Conservation (phyloP, 2,797 vertebrate species). For the Threskiornis aethiopicus region DNA sequence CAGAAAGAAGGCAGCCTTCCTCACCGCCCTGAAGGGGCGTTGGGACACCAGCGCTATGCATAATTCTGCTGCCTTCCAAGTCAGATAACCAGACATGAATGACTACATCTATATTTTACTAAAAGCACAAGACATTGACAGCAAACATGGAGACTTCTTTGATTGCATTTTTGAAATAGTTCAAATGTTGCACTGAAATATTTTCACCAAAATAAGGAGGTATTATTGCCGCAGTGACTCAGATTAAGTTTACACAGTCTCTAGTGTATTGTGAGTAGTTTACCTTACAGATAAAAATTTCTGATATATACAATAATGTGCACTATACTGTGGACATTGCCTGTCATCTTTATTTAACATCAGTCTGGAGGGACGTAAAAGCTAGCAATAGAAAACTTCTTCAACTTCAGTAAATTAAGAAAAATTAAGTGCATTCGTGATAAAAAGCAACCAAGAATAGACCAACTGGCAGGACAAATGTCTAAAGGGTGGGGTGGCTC, state of each 20-base stretch:
- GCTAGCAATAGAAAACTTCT: background rate
- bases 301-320: background rate
- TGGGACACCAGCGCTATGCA: background rate
- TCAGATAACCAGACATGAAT: background rate
- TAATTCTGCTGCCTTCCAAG: background rate
- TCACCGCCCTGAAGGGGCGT: rapidly evolving
- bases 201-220: background rate
- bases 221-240: background rate
- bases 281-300: background rate
- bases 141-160: background rate
- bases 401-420: background rate
- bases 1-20: background rate
- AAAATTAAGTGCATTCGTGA: background rate
- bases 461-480: background rate
- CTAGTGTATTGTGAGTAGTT: background rate
- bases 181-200: background rate
- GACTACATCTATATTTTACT: background rate
- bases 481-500: background rate
- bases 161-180: background rate
- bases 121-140: background rate
- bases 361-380: background rate
- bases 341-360: background rate
- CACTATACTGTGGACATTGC: background rate
- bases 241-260: background rate
- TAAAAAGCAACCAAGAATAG: background rate